Conservation (phyloP, 1,140 invertebrate genomes). For the Pachyrhynchus sulphureomaculatus region DNA sequence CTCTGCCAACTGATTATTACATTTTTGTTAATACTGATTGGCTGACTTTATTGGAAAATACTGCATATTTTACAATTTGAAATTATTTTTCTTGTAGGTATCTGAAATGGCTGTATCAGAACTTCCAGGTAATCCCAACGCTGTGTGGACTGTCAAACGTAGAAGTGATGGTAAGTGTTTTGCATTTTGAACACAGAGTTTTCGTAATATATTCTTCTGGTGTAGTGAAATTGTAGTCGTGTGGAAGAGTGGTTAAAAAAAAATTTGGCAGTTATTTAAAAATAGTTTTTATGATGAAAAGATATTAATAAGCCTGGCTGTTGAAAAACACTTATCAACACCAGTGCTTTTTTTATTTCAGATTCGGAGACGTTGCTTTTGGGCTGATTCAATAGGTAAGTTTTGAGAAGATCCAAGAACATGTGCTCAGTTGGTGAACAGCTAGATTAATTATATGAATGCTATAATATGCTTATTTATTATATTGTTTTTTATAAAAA, state of each 20-base stretch:
- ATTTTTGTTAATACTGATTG: not conserved
- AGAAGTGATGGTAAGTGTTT: constrained; percentile 84
- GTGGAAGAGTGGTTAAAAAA: too few species aligned
- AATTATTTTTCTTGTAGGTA: constrained; percentile 1
- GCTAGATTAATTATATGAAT: too few species aligned
- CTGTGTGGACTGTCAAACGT: constrained; percentile 98
- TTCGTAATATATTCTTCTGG: not conserved
- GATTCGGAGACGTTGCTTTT: constrained; percentile 20
- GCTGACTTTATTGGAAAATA: too few species aligned
- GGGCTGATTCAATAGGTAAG: constrained; percentile 19
- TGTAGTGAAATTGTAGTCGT: too few species aligned
- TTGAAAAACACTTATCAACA: constrained; percentile 44
- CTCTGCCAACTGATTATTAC: constrained; percentile 4
- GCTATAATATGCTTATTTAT: too few species aligned
- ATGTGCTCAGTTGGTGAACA: too few species aligned
- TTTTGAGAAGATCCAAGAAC: not conserved
- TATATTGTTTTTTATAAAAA: too few species aligned
- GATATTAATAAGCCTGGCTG: constrained; percentile 41
- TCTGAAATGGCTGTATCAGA: constrained; percentile 99
- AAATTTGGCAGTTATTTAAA: too few species aligned
- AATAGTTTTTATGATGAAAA: not conserved
- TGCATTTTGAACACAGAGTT: not conserved
- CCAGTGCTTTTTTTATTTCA: constrained; percentile 49
- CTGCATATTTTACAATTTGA: too few species aligned
- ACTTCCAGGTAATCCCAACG: constrained; percentile 97